These are phyloP conservation scores for Anas georgica DNA, from an alignment of 2,797 vertebrate genomes.

Conservation along the genomic window DNA sequence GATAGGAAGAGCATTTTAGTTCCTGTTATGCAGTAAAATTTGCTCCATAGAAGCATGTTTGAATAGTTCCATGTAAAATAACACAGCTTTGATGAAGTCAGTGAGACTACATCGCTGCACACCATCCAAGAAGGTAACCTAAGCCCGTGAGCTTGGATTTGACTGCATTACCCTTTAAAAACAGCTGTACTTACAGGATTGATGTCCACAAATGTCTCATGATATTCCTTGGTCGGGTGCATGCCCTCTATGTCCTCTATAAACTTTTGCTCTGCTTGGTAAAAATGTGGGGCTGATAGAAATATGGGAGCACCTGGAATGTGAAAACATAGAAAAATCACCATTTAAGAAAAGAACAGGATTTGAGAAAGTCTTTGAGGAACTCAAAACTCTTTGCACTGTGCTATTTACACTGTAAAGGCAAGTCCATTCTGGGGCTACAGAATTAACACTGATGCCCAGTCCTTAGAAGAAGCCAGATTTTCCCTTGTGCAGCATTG, in stretches of 20 bases:
- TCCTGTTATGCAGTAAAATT: neutral
- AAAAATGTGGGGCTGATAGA: constrained; percentile 96
- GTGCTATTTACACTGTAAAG: neutral
- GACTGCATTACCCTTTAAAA: neutral
- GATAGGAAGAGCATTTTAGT: neutral
- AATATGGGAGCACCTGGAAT: constrained; percentile 90
- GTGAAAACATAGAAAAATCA: constrained; percentile 2
- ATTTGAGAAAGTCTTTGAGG: neutral
- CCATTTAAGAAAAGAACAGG: too few species aligned
- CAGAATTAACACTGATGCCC: neutral
- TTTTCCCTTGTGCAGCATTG: neutral
- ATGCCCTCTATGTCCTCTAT: constrained; percentile 85
- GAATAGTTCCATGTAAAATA: neutral
- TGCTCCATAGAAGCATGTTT: neutral
- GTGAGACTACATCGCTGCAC: fast-evolving
- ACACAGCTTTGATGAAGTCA: neutral
- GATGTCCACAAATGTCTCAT: constrained; percentile 89
- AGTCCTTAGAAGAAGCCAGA: neutral
- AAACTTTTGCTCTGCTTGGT: constrained; percentile 88
- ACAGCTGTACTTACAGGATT: constrained; percentile 85
- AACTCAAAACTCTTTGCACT: neutral
- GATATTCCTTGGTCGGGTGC: constrained; percentile 86
- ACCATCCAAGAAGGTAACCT: neutral
- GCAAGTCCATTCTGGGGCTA: neutral
- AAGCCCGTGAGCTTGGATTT: neutral